Percentiles rank a stretch among this genome's conserved stretches.
Evolutionary conservation across 2,888 invertebrate species (phyloP).

Genomic region (Microctonus hyperodae): DNA sequence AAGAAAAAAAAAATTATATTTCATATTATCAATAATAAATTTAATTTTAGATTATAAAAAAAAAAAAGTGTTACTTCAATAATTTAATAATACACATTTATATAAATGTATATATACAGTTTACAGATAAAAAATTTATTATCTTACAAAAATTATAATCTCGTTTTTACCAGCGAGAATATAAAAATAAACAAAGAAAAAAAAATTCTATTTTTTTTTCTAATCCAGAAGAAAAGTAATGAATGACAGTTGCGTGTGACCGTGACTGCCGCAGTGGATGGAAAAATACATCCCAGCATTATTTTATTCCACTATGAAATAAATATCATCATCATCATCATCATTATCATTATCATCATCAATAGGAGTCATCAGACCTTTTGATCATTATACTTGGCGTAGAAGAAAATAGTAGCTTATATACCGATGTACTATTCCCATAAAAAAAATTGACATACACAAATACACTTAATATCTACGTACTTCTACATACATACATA

Average conservation of each 20-base stretch:
- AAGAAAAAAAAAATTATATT: not conserved
- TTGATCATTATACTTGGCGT: constrained; percentile 36
- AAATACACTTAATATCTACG: too few relatives aligned
- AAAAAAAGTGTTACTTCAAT: not conserved
- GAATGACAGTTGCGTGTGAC: not conserved
- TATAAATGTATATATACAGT: too few relatives aligned
- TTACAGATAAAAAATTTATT: too few relatives aligned
- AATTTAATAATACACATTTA: too few relatives aligned
- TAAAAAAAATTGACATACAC: too few relatives aligned
- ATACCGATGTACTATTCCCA: too few relatives aligned
- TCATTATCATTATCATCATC: not conserved
- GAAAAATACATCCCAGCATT: not conserved
- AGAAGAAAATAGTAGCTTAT: constrained; percentile 12
- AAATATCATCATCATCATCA: not conserved
- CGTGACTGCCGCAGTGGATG: not conserved
- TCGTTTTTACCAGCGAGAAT: not conserved
- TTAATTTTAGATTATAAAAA: not conserved
- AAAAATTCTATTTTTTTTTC: too few relatives aligned
- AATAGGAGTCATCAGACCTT: constrained; percentile 36
- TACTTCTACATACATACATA: too few relatives aligned
- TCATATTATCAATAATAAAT: constrained; percentile 1
- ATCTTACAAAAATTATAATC: too few relatives aligned
- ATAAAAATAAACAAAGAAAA: not conserved
- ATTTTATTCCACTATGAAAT: not conserved
- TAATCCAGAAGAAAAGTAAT: too few relatives aligned